Base-by-base conservation (phyloP, 2,888 invertebrate genomes). In the Pachymerium ferrugineum region DNA sequence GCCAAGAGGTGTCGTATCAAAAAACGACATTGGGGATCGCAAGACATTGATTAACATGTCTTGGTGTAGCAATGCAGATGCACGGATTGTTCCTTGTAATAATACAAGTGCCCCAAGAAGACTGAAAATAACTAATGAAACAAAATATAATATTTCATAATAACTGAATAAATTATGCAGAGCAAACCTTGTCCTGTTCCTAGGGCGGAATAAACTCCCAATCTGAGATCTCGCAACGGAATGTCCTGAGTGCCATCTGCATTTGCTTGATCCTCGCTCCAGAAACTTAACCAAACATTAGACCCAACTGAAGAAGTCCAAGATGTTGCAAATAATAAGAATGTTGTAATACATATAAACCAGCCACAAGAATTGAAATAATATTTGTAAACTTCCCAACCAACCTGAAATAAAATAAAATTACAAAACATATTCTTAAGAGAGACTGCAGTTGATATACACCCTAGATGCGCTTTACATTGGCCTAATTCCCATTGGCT, bases 121-220 rank as follows among this genome's bases (percentile, higher is more conserved):
- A 10, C 54, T 16, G 47, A 72, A 72, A 28, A 54, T 0, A n/a
- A 31, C 72, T 72, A 14, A 6, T 0, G 47, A 28, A 25, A 69
- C 19, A 69, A 69, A 69, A 14, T 33, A 19, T 19, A 22, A 38
- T 25, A 16, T 3, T 8, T 25, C 4, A 67, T 25, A 22, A 67
- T 25, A 22, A 12, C 10, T 12, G 14, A 16, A 3, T 38, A 12
- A 38, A 77, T 42, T 68, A 3, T 14, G 14, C 12, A 28, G 28
- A 47, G 10, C 28, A 10, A 19, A 81, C 81, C 79, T 79, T 83
- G 82, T 25, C 79, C 79, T 74, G 80, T 74, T 19, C 84, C 83
- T 8, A 84, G 77, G 2, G 76, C 80, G 3, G 83, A 84, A 77
- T 86, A 86, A 38, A 86, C 83, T 2, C 82, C 83, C 3, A 86